A percentile compares a stretch with the other conserved stretches of the same genome.
Conservation (phyloP, 2,797 vertebrate genomes). For the Eulemur rubriventer region DNA sequence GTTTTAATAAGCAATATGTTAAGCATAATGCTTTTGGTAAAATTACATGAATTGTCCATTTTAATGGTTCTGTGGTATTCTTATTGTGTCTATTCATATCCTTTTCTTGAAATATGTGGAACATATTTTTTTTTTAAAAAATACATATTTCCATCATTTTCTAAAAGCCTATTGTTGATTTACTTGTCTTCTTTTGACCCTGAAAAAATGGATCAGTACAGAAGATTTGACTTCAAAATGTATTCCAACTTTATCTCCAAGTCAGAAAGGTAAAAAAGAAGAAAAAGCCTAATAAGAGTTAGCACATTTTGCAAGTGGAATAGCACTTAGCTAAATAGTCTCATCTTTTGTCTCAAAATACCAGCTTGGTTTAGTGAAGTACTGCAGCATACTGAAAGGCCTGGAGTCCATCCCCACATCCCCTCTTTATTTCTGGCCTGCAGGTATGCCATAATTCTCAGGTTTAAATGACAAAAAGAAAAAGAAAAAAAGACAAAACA, state of each 20-base stretch:
- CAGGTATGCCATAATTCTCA: background rate
- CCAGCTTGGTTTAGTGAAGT: background rate
- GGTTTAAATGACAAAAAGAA: background rate
- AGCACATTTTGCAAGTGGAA: background rate
- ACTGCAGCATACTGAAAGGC: background rate
- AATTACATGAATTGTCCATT: background rate
- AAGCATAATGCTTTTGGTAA: constrained; percentile 15
- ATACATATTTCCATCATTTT: background rate
- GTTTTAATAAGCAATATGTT: background rate
- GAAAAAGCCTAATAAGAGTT: background rate
- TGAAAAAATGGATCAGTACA: background rate
- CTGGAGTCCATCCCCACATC: background rate
- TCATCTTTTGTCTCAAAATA: background rate
- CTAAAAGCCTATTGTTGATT: background rate
- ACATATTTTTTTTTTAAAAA: background rate
- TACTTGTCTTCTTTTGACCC: background rate
- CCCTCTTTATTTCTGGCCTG: background rate
- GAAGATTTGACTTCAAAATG: background rate
- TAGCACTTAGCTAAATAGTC: background rate
- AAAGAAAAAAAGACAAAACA: background rate
- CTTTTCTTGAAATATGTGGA: constrained; percentile 1
- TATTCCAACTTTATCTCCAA: background rate
- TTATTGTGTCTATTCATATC: background rate
- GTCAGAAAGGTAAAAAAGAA: background rate
- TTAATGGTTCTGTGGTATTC: background rate